Conservation (phyloP, 2,797 vertebrate genomes). For the Ctenochaetus hawaiiensis region DNA sequence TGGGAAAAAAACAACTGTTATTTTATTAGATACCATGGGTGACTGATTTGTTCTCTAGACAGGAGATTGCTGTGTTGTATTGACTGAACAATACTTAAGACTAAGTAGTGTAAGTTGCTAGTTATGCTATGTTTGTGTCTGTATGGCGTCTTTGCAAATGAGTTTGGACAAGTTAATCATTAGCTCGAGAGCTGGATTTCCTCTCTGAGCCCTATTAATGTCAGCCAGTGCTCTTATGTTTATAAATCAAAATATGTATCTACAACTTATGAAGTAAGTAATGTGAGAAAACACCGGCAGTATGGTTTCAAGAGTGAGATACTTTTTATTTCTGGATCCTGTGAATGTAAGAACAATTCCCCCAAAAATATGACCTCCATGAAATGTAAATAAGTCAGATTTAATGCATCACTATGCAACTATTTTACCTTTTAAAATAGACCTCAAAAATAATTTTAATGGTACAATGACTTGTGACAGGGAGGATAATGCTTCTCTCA, state of each 20-base stretch:
- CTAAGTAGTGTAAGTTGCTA: background rate
- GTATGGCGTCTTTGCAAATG: constrained; percentile 11
- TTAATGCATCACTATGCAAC: background rate
- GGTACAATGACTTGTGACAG: no score
- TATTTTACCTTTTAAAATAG: no score
- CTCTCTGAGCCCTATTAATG: background rate
- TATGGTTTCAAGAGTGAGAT: background rate
- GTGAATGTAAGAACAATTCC: background rate
- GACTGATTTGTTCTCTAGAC: constrained; percentile 42
- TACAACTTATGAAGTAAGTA: background rate
- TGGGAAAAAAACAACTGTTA: constrained; percentile 44
- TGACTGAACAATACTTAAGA: background rate
- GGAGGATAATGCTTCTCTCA: no score
- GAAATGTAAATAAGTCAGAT: background rate
- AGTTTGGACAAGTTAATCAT: constrained; percentile 35
- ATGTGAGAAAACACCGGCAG: background rate
- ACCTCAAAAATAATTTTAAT: no score
- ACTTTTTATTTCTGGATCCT: constrained; percentile 12
- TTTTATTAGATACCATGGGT: constrained; percentile 31
- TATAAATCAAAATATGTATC: background rate
- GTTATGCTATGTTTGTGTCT: constrained; percentile 1
- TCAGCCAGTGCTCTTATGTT: constrained; percentile 12
- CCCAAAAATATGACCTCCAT: background rate
- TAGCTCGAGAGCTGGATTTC: background rate
- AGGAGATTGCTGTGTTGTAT: constrained; percentile 7